These are phyloP conservation scores for Lomographa bimaculata DNA, from an alignment of 2,888 invertebrate genomes.

Conservation along the genomic window DNA sequence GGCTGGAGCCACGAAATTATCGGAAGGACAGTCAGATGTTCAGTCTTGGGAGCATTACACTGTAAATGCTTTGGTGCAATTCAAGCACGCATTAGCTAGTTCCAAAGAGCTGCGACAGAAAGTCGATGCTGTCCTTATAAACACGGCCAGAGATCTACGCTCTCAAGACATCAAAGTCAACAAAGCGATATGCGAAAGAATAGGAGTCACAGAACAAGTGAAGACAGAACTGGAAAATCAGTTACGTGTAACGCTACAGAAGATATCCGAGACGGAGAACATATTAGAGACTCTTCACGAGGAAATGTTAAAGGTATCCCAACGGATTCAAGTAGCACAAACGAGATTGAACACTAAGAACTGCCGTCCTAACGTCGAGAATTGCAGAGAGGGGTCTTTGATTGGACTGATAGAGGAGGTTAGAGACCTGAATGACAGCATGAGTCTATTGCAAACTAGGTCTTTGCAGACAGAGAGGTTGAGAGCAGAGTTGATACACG, in stretches of 20 bases:
- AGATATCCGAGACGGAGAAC: conserved; percentile 73
- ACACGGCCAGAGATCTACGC: conserved; percentile 90
- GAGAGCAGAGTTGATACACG: conserved; percentile 68
- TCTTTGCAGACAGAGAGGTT: conserved; percentile 66
- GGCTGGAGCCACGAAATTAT: conserved; percentile 90
- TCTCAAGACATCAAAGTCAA: conserved; percentile 92
- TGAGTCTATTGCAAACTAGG: conserved; percentile 67
- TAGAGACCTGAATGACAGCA: conserved; percentile 67
- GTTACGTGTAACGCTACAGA: conserved; percentile 74
- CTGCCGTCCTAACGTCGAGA: conserved; percentile 68
- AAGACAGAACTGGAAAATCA: conserved; percentile 88
- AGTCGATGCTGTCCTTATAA: conserved; percentile 88
- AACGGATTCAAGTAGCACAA: conserved; percentile 72
- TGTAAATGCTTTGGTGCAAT: conserved; percentile 88
- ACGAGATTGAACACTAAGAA: conserved; percentile 71
- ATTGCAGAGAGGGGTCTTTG: conserved; percentile 72
- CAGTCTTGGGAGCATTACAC: conserved; percentile 93
- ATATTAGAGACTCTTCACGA: conserved; percentile 66
- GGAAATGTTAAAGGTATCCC: conserved; percentile 69
- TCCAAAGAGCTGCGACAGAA: conserved; percentile 88
- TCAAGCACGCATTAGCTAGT: conserved; percentile 88
- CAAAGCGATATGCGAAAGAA: conserved; percentile 87
- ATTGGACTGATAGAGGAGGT: conserved; percentile 71
- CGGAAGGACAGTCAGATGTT: conserved; percentile 92
- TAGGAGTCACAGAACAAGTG: conserved; percentile 90